Conservation (phyloP, 2,797 vertebrate species). For the Paratrypauchen microcephalus region DNA sequence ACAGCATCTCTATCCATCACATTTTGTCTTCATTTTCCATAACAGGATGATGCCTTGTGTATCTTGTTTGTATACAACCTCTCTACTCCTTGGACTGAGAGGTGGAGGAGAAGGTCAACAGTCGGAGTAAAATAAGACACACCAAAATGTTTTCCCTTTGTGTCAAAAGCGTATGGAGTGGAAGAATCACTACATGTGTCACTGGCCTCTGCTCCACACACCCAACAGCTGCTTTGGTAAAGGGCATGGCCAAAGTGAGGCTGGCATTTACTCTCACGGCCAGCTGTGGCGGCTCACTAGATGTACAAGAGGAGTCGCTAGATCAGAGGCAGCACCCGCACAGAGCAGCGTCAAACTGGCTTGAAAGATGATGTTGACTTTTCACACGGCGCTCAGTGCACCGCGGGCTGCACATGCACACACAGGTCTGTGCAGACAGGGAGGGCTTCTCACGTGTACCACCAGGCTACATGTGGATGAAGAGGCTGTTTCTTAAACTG, state of each 20-base stretch:
- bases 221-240: slow-evolving; percentile 41
- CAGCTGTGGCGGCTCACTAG: slow-evolving; percentile 23
- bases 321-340: slow-evolving; percentile 46
- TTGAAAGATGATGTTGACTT: slow-evolving; percentile 65
- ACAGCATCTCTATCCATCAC: neutral
- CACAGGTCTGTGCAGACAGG: neutral
- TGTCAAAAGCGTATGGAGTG: slow-evolving; percentile 8
- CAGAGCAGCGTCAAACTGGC: slow-evolving; percentile 41
- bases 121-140: slow-evolving; percentile 1
- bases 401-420: slow-evolving; percentile 15
- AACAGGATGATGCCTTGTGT: neutral
- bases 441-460: neutral
- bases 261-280: slow-evolving; percentile 60
- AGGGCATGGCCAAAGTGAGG: slow-evolving; percentile 48
- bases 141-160: slow-evolving; percentile 12
- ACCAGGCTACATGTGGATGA: neutral
- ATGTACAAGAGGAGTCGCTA: slow-evolving; percentile 44
- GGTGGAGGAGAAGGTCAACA: slow-evolving; percentile 16
- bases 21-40: slow-evolving; percentile 6
- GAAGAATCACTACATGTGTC: slow-evolving; percentile 32
- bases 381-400: slow-evolving; percentile 39
- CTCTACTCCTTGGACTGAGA: slow-evolving; percentile 1
- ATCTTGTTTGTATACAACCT: slow-evolving; percentile 10
- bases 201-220: slow-evolving; percentile 14
- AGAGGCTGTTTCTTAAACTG: neutral